phyloP scores from a whole-genome alignment of 2,797 vertebrate species.

The Scolopax bukidnonensis region DNA sequence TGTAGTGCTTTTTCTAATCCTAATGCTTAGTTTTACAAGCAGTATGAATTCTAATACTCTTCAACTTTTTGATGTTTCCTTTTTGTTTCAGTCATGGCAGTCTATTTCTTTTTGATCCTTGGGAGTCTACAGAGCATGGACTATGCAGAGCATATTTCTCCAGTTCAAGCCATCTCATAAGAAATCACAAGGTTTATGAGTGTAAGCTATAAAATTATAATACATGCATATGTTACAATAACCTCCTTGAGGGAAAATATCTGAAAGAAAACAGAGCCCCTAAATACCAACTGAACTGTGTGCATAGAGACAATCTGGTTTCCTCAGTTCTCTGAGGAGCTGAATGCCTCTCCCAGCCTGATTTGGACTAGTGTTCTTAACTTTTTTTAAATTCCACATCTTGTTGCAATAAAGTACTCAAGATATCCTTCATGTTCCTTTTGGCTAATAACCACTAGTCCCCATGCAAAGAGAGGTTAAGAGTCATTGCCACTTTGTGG shows the following conservation, averaged over 20 bases:
- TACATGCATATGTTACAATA: background rate
- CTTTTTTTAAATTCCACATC: background rate
- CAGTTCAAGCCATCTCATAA: conserved; percentile 48
- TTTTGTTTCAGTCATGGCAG: conserved; percentile 48
- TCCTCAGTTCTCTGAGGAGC: background rate
- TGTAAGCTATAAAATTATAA: conserved; percentile 23
- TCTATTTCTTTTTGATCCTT: conserved; percentile 53
- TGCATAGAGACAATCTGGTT: conserved; percentile 29
- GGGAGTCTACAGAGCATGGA: conserved; percentile 43
- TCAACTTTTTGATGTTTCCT: conserved; percentile 21
- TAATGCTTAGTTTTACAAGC: conserved; percentile 20
- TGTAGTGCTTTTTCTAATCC: background rate
- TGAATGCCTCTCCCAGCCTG: background rate
- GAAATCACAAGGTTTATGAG: conserved; percentile 28
- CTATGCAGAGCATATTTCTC: conserved; percentile 49
- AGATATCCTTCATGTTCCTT: background rate
- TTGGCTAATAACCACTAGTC: background rate
- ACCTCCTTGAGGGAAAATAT: background rate
- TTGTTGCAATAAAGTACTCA: background rate
- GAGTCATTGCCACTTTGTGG: background rate
- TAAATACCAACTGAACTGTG: background rate
- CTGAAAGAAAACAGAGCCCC: background rate
- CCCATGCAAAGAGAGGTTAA: background rate
- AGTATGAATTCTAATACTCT: background rate
- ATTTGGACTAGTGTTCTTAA: background rate